Conservation (phyloP, 2,888 invertebrate species). For the Ryuthela nishihirai region DNA sequence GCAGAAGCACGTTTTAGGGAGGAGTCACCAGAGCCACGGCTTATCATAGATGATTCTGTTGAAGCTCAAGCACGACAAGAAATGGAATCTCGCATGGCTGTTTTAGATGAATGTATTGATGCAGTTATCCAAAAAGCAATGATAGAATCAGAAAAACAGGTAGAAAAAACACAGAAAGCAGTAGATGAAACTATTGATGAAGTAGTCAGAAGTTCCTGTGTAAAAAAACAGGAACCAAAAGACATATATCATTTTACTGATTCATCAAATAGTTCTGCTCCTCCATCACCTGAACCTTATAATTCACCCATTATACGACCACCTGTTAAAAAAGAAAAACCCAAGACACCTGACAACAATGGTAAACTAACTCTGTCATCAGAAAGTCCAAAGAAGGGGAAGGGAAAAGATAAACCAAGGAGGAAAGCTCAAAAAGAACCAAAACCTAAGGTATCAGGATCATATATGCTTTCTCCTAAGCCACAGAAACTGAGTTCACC, state of each 20-base stretch:
- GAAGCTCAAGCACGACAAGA: constrained; percentile 36
- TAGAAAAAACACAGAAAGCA: constrained; percentile 18
- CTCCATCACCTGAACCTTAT: constrained; percentile 7
- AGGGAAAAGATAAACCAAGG: constrained; percentile 27
- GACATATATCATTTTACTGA: constrained; percentile 39
- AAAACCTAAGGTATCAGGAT: constrained; percentile 12
- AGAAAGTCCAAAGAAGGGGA: constrained; percentile 30
- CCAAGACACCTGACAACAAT: constrained; percentile 14
- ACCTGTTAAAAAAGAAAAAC: constrained; percentile 32
- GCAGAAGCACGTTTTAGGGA: constrained; percentile 18
- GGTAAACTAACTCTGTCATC: constrained; percentile 6
- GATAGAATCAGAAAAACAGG: constrained; percentile 21
- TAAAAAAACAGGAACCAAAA: constrained; percentile 34
- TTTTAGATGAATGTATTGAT: constrained; percentile 36
- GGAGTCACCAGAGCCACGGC: constrained; percentile 31
- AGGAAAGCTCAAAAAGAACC: constrained; percentile 18
- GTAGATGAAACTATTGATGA: constrained; percentile 40
- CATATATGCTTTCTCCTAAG: constrained; percentile 14
- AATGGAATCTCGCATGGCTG: constrained; percentile 31
- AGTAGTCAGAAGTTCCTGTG: constrained; percentile 23
- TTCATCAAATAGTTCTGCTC: constrained; percentile 23
- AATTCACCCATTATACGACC: constrained; percentile 18
- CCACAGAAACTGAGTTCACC: constrained; percentile 11
- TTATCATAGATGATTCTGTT: constrained; percentile 38
- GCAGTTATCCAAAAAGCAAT: constrained; percentile 34